Evolutionary conservation across 2,888 invertebrate species (phyloP).

Genomic region (Lasius platythorax): DNA sequence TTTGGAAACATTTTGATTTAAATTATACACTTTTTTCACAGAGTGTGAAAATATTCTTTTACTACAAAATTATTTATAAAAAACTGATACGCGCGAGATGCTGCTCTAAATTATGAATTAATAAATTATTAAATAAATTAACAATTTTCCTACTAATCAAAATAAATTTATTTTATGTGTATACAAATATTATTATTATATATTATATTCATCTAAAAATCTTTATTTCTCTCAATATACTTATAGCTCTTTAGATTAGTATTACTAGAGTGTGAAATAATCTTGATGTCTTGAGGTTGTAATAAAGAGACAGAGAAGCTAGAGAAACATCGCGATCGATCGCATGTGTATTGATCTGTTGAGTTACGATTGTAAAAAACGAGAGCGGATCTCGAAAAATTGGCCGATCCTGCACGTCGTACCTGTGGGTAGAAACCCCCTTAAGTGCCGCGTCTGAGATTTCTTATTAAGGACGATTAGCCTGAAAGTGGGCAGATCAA

Average conservation of each 20-base stretch:
- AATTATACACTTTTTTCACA: neutral
- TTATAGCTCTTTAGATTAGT: neutral
- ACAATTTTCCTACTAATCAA: neutral
- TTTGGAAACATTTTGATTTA: neutral
- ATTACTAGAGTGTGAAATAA: neutral
- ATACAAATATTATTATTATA: neutral
- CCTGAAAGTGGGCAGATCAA: conserved; percentile 68
- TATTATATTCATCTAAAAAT: neutral
- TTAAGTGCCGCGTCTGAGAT: conserved; percentile 62
- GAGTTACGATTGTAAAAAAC: conserved; percentile 20
- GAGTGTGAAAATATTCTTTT: neutral
- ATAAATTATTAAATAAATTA: neutral
- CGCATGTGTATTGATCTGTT: conserved; percentile 15
- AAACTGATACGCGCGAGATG: neutral
- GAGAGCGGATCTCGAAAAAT: conserved; percentile 48
- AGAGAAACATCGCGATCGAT: conserved; percentile 29
- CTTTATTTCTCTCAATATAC: neutral
- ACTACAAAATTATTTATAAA: neutral
- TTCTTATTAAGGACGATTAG: conserved; percentile 75
- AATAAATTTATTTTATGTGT: neutral
- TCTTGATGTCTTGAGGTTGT: neutral
- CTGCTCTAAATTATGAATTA: neutral
- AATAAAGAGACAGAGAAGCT: neutral
- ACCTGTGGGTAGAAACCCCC: conserved; percentile 57
- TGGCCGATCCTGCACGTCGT: conserved; percentile 47